Conservation (phyloP, 30 jellyfish, hydroid and myxozoan genomes). For the Sanderia malayensis region DNA sequence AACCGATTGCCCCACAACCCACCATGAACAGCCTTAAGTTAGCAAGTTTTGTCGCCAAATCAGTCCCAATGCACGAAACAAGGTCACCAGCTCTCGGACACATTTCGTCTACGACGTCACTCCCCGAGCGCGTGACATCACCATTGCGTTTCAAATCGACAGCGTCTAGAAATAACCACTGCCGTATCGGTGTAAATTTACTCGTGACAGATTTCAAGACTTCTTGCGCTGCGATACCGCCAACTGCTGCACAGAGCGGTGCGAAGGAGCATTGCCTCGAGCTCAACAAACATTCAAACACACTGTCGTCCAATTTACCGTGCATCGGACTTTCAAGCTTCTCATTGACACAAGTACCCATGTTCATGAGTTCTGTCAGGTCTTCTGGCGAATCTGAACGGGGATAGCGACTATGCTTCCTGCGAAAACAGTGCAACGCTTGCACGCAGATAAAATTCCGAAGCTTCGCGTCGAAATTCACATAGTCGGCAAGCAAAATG, state of each 20-base stretch:
- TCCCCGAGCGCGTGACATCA: too few relatives aligned
- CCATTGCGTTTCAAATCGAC: slow-evolving; percentile 32
- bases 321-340: neutral
- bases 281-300: neutral
- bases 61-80: slow-evolving; percentile 28
- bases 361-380: neutral
- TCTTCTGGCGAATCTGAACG: neutral
- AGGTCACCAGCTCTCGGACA: neutral
- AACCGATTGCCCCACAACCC: slow-evolving; percentile 98
- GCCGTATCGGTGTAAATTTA: slow-evolving; percentile 74
- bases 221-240: slow-evolving; percentile 92
- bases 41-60: slow-evolving; percentile 39
- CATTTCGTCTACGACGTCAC: neutral
- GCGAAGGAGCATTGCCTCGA: slow-evolving; percentile 56
- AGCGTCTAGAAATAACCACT: slow-evolving; percentile 76
- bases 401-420: slow-evolving; percentile 4
- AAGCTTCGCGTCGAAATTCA: slow-evolving; percentile 42
- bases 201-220: slow-evolving; percentile 81
- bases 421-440: slow-evolving; percentile 43
- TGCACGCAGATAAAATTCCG: slow-evolving; percentile 13
- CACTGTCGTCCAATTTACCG: slow-evolving; percentile 26
- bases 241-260: slow-evolving; percentile 87
- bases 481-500: slow-evolving; percentile 47
- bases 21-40: slow-evolving; percentile 73
- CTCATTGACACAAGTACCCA: slow-evolving; percentile 12